phyloP scores from a whole-genome alignment of 2,888 invertebrate genomes.

The Muschampia plurimacula region DNA sequence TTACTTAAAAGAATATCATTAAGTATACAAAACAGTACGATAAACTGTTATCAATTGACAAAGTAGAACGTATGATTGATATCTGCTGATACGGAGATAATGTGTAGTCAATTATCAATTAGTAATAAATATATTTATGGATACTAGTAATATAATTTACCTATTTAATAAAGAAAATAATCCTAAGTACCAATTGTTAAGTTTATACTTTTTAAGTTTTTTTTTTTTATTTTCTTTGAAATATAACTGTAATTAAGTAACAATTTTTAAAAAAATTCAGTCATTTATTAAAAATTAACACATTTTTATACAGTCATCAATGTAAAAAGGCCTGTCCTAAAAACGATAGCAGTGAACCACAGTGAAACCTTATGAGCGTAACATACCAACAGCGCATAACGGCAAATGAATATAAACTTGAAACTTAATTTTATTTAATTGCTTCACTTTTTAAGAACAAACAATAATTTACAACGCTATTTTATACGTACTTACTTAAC shows the following conservation, averaged over 20 bases:
- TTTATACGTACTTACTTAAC: background rate
- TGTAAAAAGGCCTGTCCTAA: slow-evolving; percentile 52
- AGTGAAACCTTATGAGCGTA: slow-evolving; percentile 57
- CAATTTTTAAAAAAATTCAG: too few relatives aligned
- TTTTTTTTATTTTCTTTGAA: too few relatives aligned
- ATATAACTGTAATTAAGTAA: too few relatives aligned
- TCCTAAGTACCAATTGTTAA: too few relatives aligned
- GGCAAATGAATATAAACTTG: slow-evolving; percentile 42
- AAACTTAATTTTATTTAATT: slow-evolving; percentile 27
- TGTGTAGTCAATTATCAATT: slow-evolving; percentile 19
- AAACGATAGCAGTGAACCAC: slow-evolving; percentile 52
- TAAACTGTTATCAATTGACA: slow-evolving; percentile 63
- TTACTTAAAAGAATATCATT: slow-evolving; percentile 36
- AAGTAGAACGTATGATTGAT: slow-evolving; percentile 59
- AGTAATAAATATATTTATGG: slow-evolving; percentile 16
- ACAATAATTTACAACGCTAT: background rate
- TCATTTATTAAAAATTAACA: too few relatives aligned
- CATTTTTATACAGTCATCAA: slow-evolving; percentile 14
- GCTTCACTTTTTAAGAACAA: background rate
- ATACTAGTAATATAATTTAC: background rate
- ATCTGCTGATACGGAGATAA: slow-evolving; percentile 44
- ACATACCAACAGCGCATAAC: slow-evolving; percentile 49
- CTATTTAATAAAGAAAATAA: too few relatives aligned
- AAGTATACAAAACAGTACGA: slow-evolving; percentile 47
- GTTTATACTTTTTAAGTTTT: too few relatives aligned